Conservation (phyloP, 2,113 vertebrate species). For the Toxotes chatareus region DNA sequence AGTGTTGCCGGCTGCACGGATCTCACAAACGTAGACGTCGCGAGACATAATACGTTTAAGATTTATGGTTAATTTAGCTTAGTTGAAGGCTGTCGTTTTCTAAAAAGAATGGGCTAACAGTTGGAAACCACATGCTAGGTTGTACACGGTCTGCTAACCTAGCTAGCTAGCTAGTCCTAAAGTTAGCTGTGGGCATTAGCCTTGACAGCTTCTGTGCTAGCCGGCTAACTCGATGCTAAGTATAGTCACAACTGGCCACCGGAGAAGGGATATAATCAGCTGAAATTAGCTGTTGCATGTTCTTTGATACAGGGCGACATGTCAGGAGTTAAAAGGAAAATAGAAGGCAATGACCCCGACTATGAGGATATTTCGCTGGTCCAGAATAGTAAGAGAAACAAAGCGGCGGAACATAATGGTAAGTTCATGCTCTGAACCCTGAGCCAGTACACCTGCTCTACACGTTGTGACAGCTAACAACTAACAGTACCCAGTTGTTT, state of each 20-base stretch:
- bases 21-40: neutral
- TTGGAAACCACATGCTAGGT: slow-evolving; percentile 13
- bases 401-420: slow-evolving; percentile 92
- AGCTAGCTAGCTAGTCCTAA: slow-evolving; percentile 17
- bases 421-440: slow-evolving; percentile 41
- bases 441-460: slow-evolving; percentile 20
- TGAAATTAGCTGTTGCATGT: neutral
- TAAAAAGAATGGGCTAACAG: neutral
- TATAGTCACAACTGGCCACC: slow-evolving; percentile 9
- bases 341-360: slow-evolving; percentile 94
- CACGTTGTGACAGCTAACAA: slow-evolving; percentile 20
- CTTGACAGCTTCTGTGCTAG: slow-evolving; percentile 20
- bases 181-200: slow-evolving; percentile 28
- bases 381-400: slow-evolving; percentile 91
- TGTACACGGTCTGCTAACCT: slow-evolving; percentile 7
- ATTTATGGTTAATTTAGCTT: neutral
- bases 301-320: slow-evolving; percentile 78
- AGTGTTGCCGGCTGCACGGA: slow-evolving; percentile 12
- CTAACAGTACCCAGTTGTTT: neutral
- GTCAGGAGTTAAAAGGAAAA: slow-evolving; percentile 95
- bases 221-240: slow-evolving; percentile 50
- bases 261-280: neutral
- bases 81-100: neutral
- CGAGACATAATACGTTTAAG: neutral
- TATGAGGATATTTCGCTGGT: slow-evolving; percentile 92